Evolutionary conservation across 2,113 vertebrate species (phyloP).

Genomic region (Peromyscus leucopus): DNA sequence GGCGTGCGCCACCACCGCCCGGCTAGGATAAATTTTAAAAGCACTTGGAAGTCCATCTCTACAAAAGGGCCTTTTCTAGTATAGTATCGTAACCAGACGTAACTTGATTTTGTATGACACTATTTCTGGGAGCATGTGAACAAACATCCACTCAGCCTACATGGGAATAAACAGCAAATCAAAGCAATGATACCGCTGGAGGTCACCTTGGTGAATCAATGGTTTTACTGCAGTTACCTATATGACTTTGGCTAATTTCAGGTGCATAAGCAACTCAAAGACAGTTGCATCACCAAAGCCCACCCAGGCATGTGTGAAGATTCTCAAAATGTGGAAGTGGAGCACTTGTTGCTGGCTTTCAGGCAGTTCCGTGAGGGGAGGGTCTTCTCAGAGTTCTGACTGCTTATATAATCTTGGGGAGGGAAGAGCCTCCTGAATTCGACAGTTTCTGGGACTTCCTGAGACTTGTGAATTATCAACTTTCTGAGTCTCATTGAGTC

Average conservation of each 20-base stretch:
- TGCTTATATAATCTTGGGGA: not conserved
- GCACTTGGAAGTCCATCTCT: slow-evolving; percentile 65
- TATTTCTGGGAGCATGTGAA: too few species aligned
- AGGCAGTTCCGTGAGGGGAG: not conserved
- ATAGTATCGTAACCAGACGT: slow-evolving; percentile 41
- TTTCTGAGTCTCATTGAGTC: not conserved
- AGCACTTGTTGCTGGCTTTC: too few species aligned
- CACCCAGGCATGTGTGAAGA: not conserved
- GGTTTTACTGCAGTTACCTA: not conserved
- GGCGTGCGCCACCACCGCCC: too few species aligned
- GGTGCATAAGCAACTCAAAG: not conserved
- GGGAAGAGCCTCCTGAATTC: not conserved
- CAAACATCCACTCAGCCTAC: not conserved
- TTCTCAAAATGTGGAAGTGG: not conserved
- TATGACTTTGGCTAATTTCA: not conserved
- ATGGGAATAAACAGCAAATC: not conserved
- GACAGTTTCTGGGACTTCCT: not conserved
- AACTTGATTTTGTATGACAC: not conserved
- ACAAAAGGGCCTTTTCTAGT: slow-evolving; percentile 41
- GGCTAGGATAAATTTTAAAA: slow-evolving; percentile 62
- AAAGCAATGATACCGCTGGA: not conserved
- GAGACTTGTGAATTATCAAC: not conserved
- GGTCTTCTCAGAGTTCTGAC: not conserved
- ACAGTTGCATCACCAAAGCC: not conserved
- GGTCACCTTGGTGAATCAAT: too few species aligned